Conservation (phyloP, 2,797 vertebrate species). For the Centropyge bicolor region DNA sequence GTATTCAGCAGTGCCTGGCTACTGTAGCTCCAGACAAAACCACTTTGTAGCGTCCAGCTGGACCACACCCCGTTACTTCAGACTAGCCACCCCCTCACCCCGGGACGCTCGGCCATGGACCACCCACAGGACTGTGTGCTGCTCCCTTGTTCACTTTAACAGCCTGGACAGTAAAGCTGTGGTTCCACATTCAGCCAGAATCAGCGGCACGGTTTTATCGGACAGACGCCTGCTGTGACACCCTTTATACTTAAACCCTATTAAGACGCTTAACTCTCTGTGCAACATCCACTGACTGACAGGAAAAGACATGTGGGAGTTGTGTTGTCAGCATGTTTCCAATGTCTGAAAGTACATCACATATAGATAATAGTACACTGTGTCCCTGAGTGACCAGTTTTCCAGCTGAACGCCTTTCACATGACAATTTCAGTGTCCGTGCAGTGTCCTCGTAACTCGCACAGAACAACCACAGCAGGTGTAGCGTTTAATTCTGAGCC, state of each 20-base stretch:
- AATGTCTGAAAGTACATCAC: neutral
- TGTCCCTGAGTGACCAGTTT: conserved; percentile 19
- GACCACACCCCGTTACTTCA: conserved; percentile 53
- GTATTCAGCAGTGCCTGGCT: conserved; percentile 26
- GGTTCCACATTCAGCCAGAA: conserved; percentile 27
- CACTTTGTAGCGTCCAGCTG: conserved; percentile 41
- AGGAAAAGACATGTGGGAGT: neutral
- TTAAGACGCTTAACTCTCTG: conserved; percentile 44
- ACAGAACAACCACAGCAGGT: conserved; percentile 35
- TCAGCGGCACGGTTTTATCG: conserved; percentile 11
- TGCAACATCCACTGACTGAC: neutral
- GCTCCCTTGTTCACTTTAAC: conserved; percentile 24
- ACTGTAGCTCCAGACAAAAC: conserved; percentile 51
- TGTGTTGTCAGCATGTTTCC: neutral
- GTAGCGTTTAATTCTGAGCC: conserved; percentile 10
- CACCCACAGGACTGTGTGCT: conserved; percentile 51
- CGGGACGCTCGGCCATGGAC: conserved; percentile 13
- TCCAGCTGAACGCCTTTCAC: conserved; percentile 36
- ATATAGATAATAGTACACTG: neutral
- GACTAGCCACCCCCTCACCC: conserved; percentile 13
- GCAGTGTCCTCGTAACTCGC: neutral
- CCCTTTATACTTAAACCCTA: conserved; percentile 42
- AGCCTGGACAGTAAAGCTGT: conserved; percentile 38
- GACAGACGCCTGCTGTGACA: conserved; percentile 37
- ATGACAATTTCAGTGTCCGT: conserved; percentile 20